phyloP scores from a whole-genome alignment of 2,113 vertebrate genomes.

The Tetrax tetrax region DNA sequence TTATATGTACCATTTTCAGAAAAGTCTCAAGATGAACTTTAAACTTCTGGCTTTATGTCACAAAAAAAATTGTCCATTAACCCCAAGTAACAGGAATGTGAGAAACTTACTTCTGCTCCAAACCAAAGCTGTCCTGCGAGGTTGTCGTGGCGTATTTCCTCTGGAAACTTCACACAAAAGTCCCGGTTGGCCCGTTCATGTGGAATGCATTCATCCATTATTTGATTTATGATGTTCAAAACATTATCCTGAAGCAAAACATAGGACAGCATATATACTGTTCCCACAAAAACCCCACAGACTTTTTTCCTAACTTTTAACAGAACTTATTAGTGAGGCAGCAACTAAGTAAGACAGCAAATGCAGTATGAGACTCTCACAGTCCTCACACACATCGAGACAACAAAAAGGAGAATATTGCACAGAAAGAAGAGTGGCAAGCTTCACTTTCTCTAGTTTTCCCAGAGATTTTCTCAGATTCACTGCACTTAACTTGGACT shows the following conservation, averaged over 20 bases:
- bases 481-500: not conserved
- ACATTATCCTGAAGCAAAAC: conserved; percentile 87
- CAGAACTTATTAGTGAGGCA: not conserved
- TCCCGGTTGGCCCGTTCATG: conserved; percentile 92
- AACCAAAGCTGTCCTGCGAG: conserved; percentile 98
- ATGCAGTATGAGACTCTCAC: not conserved
- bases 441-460: not conserved
- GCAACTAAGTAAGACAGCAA: not conserved
- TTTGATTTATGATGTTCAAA: conserved; percentile 94
- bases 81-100: not conserved
- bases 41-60: not conserved
- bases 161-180: conserved; percentile 96
- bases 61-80: not conserved
- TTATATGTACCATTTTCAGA: not conserved
- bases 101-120: conserved; percentile 88
- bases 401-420: not conserved
- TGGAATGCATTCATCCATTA: conserved; percentile 98
- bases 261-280: not conserved
- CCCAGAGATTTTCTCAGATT: not conserved
- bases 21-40: not conserved
- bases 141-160: conserved; percentile 98
- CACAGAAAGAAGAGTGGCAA: not conserved
- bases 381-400: not conserved
- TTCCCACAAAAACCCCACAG: not conserved
- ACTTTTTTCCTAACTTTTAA: not conserved